phyloP scores from a whole-genome alignment of 2,113 vertebrate genomes.

The Ctenodactylus gundi region DNA sequence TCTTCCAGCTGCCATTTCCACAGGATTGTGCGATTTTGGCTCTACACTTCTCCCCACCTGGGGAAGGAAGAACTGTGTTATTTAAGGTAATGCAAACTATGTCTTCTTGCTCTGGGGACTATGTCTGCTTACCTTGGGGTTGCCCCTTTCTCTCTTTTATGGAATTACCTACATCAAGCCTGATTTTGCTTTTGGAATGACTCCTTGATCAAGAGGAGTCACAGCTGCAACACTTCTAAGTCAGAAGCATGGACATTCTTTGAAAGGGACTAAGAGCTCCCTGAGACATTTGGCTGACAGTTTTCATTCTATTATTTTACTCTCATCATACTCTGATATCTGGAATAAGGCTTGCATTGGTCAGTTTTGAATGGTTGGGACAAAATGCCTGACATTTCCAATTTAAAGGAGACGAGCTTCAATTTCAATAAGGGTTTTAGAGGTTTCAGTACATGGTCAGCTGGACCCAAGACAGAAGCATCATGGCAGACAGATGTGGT shows the following conservation, averaged over 20 bases:
- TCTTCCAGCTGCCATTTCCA: not conserved
- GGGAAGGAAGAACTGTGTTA: not conserved
- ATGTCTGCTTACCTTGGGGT: not conserved
- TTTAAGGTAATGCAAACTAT: not conserved
- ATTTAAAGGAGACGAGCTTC: not conserved
- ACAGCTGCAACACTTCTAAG: not conserved
- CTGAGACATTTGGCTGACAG: constrained; percentile 75
- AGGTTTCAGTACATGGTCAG: not conserved
- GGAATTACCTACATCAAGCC: not conserved
- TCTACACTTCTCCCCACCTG: not conserved
- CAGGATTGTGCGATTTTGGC: not conserved
- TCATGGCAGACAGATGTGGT: not conserved
- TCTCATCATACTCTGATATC: not conserved
- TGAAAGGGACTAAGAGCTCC: not conserved
- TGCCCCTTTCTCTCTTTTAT: not conserved
- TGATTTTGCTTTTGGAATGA: not conserved
- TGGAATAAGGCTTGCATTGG: not conserved
- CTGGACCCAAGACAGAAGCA: not conserved
- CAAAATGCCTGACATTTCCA: not conserved
- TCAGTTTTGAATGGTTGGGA: not conserved
- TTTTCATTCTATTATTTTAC: constrained; percentile 83
- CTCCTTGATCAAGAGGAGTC: not conserved
- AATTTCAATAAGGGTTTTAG: not conserved
- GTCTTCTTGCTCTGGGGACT: not conserved
- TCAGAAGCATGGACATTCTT: not conserved